Base-by-base conservation (phyloP, 2,113 vertebrate genomes). In the Cacatua alba region DNA sequence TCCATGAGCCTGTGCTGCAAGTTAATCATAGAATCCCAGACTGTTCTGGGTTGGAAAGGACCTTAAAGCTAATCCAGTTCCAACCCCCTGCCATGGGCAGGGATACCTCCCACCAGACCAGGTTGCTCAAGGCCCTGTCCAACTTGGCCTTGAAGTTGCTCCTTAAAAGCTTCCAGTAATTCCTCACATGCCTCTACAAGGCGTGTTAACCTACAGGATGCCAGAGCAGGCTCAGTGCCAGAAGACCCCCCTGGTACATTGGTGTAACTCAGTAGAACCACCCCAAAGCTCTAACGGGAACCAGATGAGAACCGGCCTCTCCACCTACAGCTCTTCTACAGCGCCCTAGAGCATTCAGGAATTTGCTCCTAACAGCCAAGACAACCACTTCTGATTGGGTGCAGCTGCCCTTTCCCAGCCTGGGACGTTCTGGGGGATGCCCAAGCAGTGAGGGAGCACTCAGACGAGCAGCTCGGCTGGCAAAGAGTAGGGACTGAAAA, bases 341-440 rank as follows among this genome's bases (percentile, higher is more conserved):
- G 76, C 1, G 0, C 33, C 2, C 0, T 3, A 17, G 20, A 39
- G 43, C 25, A 23, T 23, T 21, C 52, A 49, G 18, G 59, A 13
- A 21, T 6, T n/a, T 43, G 6, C 43, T 16, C 1, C 0, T 11
- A 25, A 23, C 13, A 55, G 64, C 37, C 64, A n/a, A 33, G 17
- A 33, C 1, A 0, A n/a, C 9, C 13, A 37, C 39, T 6, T 48
- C 26, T 26, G 57, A n/a, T 10, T 8, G 26, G 29, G 13, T 7
- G 33, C 49, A 71, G 71, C 28, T 1, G 0, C 11, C 23, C 33
- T 28, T 37, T 49, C 35, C 48, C 64, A 43, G 25, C 21, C 20
- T 14, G 29, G 7, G 49, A 8, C 9, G 21, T 23, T 35, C 62
- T 51, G 37, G 20, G 43, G 33, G 29, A 25, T 35, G 37, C 37